phyloP scores from a whole-genome alignment of 2,797 vertebrate species.

The Spinus pinus region DNA sequence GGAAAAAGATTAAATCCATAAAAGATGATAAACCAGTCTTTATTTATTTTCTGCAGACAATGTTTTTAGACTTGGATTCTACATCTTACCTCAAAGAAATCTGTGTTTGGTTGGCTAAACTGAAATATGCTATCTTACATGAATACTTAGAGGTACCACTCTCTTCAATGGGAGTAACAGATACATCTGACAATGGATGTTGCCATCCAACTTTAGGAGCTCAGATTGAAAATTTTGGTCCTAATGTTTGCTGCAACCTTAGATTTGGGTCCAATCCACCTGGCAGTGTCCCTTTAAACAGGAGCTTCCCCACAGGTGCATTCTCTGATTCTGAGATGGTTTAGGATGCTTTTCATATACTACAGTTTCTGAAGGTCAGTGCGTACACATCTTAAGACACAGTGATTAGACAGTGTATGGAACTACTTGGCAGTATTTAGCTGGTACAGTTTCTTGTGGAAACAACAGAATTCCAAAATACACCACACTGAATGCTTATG shows the following conservation, averaged over 20 bases:
- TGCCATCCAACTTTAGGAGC: background rate
- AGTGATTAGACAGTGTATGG: conserved; percentile 62
- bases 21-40: background rate
- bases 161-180: background rate
- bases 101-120: background rate
- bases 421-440: conserved; percentile 72
- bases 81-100: background rate
- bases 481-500: conserved; percentile 61
- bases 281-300: background rate
- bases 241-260: background rate
- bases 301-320: background rate
- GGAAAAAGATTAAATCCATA: background rate
- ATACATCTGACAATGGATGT: background rate
- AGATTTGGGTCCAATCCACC: background rate
- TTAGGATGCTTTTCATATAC: conserved; percentile 33
- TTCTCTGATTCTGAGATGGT: conserved; percentile 14
- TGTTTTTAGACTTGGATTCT: background rate
- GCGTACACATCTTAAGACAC: conserved; percentile 54
- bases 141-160: background rate
- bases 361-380: conserved; percentile 62
- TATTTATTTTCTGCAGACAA: background rate
- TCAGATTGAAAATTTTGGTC: background rate
- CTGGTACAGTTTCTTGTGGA: conserved; percentile 68
- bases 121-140: background rate
- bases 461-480: conserved; percentile 67